phyloP scores from a whole-genome alignment of 2,113 vertebrate species.

The Poicephalus gulielmi region DNA sequence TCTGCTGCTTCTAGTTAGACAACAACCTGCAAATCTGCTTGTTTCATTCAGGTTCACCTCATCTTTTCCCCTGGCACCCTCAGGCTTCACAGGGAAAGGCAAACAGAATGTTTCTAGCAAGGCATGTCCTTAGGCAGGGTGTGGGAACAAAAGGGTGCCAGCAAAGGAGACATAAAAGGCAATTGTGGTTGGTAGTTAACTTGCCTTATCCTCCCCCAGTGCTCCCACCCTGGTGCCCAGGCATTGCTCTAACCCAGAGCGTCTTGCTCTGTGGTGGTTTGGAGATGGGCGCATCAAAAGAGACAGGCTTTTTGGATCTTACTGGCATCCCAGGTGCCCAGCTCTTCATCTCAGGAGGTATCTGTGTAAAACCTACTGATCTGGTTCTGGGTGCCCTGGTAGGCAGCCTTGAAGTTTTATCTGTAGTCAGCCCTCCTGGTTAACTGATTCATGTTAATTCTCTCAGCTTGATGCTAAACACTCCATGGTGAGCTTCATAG shows the following conservation, averaged over 20 bases:
- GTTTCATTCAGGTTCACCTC: background rate
- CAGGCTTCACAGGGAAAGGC: rapidly evolving
- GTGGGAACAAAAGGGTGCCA: background rate
- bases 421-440: background rate
- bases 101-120: background rate
- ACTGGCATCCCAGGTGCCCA: background rate
- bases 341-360: background rate
- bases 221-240: background rate
- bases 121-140: background rate
- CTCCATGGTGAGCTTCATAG: background rate
- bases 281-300: background rate
- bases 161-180: background rate
- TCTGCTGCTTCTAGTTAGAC: background rate
- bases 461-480: background rate
- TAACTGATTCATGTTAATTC: background rate
- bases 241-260: background rate
- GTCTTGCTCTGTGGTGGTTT: background rate
- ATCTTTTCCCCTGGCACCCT: background rate
- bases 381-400: background rate
- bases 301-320: background rate
- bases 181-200: background rate
- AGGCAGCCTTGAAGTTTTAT: background rate
- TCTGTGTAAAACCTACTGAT: background rate
- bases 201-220: background rate
- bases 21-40: background rate